Evolutionary conservation across 2,888 invertebrate species (phyloP), one percentile per base, ranked within the genome.

Genomic region (Melanostoma mellinum): DNA sequence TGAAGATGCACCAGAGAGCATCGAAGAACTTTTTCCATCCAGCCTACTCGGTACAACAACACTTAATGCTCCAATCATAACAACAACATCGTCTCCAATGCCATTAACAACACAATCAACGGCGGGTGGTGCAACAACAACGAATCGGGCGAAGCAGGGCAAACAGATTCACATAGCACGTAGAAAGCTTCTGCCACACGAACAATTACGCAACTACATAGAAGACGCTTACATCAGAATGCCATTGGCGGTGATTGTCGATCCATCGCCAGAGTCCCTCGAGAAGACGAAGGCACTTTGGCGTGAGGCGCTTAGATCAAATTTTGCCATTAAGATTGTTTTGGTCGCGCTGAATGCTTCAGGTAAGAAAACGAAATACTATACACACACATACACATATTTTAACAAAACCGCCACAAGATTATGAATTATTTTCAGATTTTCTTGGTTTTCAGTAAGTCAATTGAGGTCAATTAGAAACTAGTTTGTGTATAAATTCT

Each of bases 211-310:
- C 73, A 90, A 90, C 85, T 91, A 90, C 78, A 89, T 91, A 68
- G 91, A 91, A 86, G 91, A 91, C 87, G 89, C 90, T 55, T 91
- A 91, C 85, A 89, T 91, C 68, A 89, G 91, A 61, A 90, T 90
- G 89, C 91, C 91, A n/a, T 81, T 91, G 77, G 91, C 91, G 4
- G 90, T 90, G 50, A 89, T 91, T 71, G 89, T 91, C 48, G 91
- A 91, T 87, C 91, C 91, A 38, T 89, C 90, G 32, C 81, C 88
- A 0, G 89, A 89, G 60, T 88, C 90, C 35, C 85, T 91, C 73
- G 89, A 89, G 20, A 90, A 90, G 85, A 88, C 91, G 55, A 91
- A 90, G 82, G 87, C 87, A 0, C 86, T 91, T 6, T 91, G 91
- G 87, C 90, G 89, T 56, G 90, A 91, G 84, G 90, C 91, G 8